Base-by-base conservation (phyloP, 2,888 invertebrate species). In the Tenthredo mesomela region DNA sequence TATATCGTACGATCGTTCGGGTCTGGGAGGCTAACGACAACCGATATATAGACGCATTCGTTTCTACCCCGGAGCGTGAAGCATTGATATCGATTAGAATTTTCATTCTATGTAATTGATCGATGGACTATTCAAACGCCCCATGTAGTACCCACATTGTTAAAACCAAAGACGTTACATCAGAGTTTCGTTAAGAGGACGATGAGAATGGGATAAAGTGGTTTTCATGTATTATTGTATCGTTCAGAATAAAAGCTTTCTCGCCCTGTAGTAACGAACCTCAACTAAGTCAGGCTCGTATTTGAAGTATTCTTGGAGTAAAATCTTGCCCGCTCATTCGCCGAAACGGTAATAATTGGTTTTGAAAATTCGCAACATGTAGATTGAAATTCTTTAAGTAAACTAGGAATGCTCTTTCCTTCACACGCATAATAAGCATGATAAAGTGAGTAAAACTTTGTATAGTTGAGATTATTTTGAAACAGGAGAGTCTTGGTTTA, bases 1-100 rank as follows among this genome's bases (percentile, higher is more conserved):
- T n/a, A 29, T 50, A 29, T 54, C 50, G 37, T 9, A 15, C 12
- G 29, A 77, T 54, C 47, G 54, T 54, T 77, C 15, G 29, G 54
- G 10, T 77, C 43, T 40, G 9, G 33, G 33, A 67, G 33, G 25
- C 29, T 33, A 33, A 43, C 43, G n/a, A n/a, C 1, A n/a, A 10
- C n/a, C 71, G 5, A 37, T 43, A 73, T 21, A 37, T 37, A 70
- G 70, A 33, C 18, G 29, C n/a, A n/a, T 71, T 40, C 40, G 71
- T 15, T 40, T 71, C 33, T 71, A 18, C 40, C n/a, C 21, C 71
- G 40, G 43, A 43, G 10, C 43, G 12, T 18, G 43, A 43, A 73
- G 43, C 40, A 40, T 73, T 25, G 71, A 73, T 73, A 73, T 43
- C 43, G 71, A 71, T 71, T 40, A 37, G 43, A 71, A 71, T 71